Base-by-base conservation (phyloP, 2,888 invertebrate genomes). In the Aspidiotus destructor region DNA sequence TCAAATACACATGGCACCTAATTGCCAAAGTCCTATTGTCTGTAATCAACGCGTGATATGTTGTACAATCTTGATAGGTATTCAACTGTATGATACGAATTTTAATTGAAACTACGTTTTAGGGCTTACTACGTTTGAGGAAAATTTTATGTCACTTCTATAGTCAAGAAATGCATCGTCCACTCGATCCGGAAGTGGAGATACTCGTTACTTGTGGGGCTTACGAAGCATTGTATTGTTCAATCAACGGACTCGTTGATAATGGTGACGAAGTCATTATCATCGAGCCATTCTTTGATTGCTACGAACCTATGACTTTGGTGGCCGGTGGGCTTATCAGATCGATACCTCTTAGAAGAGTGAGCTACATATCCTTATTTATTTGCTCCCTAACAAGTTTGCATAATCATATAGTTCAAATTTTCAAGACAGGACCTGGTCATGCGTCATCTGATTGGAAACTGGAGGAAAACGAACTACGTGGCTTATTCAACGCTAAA, bases 221-320 rank as follows among this genome's bases (percentile, higher is more conserved):
- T 2, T 99, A 98, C 76, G 94, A 95, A 76, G 90, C 96, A 1
- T 80, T 99, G 0, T 98, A 88, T 79, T 86, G 87, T 61, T 79
- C 89, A 11, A 87, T 97, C 71, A 82, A 89, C 77, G 92, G 94
- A 7, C 89, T 95, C 75, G 85, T 96, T 8, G 89, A 90, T 73
- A 83, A 83, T 2, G 94, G 88, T 0, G 89, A 90, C 77, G 90
- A 95, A 80, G 94, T 93, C 69, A 94, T 98, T 70, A 91, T 99
- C 41, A 94, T 99, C 72, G 98, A 99, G 77, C 99, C 99, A 0
- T 98, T 88, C 79, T 99, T 95, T 76, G 98, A 99, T 78, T 98
- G 97, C 76, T 99, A 99, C 75, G 91, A 89, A 73, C 94, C 95
- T 1, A 95, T 98, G 91, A 89, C 96, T 13, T 83, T 81, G 73